A percentile compares a stretch with the other conserved stretches of the same genome.
Evolutionary conservation across 2,797 vertebrate genomes (phyloP).

Genomic region (Esox masquinongy): DNA sequence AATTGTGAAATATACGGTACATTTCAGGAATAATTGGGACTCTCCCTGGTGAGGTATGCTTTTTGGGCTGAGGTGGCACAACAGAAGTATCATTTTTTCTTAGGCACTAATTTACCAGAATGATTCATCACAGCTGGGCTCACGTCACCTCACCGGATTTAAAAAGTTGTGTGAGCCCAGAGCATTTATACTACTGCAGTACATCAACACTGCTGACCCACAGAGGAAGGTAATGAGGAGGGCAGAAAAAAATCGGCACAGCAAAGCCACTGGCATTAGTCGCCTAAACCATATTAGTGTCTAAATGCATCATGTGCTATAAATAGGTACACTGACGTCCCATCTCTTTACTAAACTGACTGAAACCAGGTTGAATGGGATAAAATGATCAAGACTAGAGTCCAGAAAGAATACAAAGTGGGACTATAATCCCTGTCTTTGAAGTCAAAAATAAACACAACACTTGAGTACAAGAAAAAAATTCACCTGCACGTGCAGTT

Average conservation of each 20-base stretch:
- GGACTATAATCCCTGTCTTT: not conserved
- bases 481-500: slow-evolving; percentile 37
- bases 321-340: not conserved
- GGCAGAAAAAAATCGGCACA: not conserved
- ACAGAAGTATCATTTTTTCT: not conserved
- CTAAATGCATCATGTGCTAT: not conserved
- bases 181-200: not conserved
- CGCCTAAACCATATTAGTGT: not conserved
- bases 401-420: not conserved
- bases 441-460: not conserved
- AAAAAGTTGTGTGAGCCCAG: not conserved
- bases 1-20: not conserved
- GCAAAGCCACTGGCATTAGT: not conserved
- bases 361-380: not conserved
- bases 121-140: not conserved
- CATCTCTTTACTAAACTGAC: not conserved
- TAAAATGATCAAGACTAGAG: not conserved
- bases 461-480: not conserved
- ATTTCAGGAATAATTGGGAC: slow-evolving; percentile 4
- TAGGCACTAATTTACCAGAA: not conserved
- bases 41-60: not conserved
- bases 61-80: not conserved
- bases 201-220: not conserved
- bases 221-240: not conserved
- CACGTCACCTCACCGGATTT: slow-evolving; percentile 8